Evolutionary conservation across 2,797 vertebrate species (phyloP).

Genomic region (Gymnodraco acuticeps): DNA sequence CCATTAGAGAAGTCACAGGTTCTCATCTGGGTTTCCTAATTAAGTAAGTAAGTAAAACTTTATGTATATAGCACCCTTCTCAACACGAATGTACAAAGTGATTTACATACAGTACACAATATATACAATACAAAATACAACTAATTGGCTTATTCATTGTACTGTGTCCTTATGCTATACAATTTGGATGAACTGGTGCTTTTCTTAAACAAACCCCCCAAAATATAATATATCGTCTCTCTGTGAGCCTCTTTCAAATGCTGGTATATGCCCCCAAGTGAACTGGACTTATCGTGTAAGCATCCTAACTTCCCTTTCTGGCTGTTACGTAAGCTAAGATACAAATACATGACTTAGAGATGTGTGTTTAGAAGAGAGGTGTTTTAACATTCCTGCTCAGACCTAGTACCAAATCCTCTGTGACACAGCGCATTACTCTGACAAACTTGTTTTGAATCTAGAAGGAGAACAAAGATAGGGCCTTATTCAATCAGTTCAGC

Average conservation of each 20-base stretch:
- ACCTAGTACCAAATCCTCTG: constrained; percentile 7
- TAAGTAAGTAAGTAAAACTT: too few relatives aligned
- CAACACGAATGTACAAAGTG: too few relatives aligned
- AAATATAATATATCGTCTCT: constrained; percentile 17
- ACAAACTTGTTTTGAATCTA: constrained; percentile 41
- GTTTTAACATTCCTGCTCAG: constrained; percentile 20
- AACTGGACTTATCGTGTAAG: constrained; percentile 41
- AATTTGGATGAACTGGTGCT: background rate
- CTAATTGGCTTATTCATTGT: constrained; percentile 1
- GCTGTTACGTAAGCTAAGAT: constrained; percentile 54
- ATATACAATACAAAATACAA: too few relatives aligned
- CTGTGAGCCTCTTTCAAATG: constrained; percentile 27
- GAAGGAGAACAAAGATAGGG: constrained; percentile 25
- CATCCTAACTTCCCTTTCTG: constrained; percentile 36
- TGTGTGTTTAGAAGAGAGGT: constrained; percentile 10
- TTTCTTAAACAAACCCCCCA: background rate
- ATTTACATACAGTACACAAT: too few relatives aligned
- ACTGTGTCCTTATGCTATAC: background rate
- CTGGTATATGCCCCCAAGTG: constrained; percentile 19
- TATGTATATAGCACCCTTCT: too few relatives aligned
- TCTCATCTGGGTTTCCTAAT: constrained; percentile 31
- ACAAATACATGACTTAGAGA: constrained; percentile 44
- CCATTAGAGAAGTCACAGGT: constrained; percentile 2
- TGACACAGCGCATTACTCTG: constrained; percentile 40
- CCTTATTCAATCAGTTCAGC: constrained; percentile 46